Evolutionary conservation across 2,113 vertebrate genomes (phyloP).

Genomic region (Silurus meridionalis): DNA sequence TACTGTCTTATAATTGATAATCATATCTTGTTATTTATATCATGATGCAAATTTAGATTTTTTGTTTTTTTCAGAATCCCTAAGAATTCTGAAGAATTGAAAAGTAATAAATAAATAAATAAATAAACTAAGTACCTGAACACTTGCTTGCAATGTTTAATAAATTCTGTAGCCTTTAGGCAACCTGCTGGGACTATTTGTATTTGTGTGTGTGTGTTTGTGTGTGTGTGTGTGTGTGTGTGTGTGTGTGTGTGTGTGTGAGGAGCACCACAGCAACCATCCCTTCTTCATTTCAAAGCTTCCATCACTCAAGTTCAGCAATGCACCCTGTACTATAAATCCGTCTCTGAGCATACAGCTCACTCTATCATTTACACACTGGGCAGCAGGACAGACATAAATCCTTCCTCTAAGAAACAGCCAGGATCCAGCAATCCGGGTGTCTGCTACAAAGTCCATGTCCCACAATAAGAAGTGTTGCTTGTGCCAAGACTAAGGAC

Average conservation of each 20-base stretch:
- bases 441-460: not conserved
- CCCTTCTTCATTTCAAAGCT: not conserved
- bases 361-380: conserved; percentile 28
- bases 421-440: not conserved
- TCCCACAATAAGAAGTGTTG: conserved; percentile 6
- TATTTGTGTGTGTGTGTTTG: not conserved
- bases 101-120: not conserved
- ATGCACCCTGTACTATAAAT: conserved; percentile 27
- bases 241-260: not conserved
- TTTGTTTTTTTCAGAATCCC: too few species aligned
- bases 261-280: conserved; percentile 2
- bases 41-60: not conserved
- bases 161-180: not conserved
- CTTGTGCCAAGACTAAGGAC: conserved; percentile 2
- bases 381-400: conserved; percentile 20
- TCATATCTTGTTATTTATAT: not conserved
- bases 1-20: not conserved
- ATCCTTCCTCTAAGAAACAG: conserved; percentile 17
- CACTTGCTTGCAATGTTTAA: not conserved
- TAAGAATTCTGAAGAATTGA: not conserved
- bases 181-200: not conserved
- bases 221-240: not conserved
- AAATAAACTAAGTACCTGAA: not conserved
- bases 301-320: conserved; percentile 29
- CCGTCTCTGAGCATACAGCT: conserved; percentile 1